These are phyloP conservation scores for Melanotaenia nigrans DNA, from an alignment of 2,797 vertebrate species.

Conservation along the genomic window DNA sequence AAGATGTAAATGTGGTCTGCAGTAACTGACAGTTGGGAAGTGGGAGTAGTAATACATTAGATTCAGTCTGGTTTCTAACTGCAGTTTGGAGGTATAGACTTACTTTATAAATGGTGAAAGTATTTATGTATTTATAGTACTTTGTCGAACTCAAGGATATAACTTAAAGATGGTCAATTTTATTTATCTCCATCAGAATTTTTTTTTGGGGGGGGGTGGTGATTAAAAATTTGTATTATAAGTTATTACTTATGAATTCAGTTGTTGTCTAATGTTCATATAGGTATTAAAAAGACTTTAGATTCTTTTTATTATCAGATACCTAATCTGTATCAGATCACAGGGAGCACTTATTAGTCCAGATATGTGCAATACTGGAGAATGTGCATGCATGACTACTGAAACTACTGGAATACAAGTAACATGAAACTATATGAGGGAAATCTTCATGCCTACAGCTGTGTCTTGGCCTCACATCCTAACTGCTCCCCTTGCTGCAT, in stretches of 20 bases:
- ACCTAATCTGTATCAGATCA: not conserved
- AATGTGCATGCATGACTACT: slow-evolving; percentile 14
- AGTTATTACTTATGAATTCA: not conserved
- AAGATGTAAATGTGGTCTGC: slow-evolving; percentile 48
- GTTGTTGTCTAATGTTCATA: not conserved
- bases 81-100: slow-evolving; percentile 39
- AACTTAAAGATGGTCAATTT: no score
- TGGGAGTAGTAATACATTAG: slow-evolving; percentile 40
- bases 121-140: not conserved
- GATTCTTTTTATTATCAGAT: not conserved
- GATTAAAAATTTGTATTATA: not conserved
- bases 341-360: not conserved
- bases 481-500: slow-evolving; percentile 60
- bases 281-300: not conserved
- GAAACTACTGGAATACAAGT: slow-evolving; percentile 37
- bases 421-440: slow-evolving; percentile 54
- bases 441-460: slow-evolving; percentile 59
- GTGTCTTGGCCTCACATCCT: slow-evolving; percentile 59
- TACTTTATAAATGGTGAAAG: slow-evolving; percentile 28
- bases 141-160: not conserved
- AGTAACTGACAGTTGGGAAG: slow-evolving; percentile 50
- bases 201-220: not conserved
- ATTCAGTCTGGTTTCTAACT: slow-evolving; percentile 20
- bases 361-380: slow-evolving; percentile 17
- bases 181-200: not conserved